Evolutionary conservation across 2,797 vertebrate species (phyloP), one percentile per base, ranked within the genome.

Genomic region (Leptatherina wallacei): DNA sequence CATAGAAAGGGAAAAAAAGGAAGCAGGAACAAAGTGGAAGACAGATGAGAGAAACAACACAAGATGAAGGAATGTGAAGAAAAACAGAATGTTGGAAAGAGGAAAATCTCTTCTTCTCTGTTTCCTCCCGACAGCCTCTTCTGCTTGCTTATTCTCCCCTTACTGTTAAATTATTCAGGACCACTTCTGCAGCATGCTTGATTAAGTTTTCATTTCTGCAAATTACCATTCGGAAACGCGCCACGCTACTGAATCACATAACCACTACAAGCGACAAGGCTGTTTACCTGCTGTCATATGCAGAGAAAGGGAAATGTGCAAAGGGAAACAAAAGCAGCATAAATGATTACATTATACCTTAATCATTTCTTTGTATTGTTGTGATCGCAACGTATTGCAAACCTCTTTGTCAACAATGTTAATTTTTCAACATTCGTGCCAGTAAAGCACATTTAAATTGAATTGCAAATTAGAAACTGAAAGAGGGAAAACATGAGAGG

Each of bases 151-250:
- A 52, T 62, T 65, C 77, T 74, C 74, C 73, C 83, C 75, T 67
- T 79, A 42, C 92, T 94, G 89, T 89, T 96, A 94, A 96, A 96
- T 96, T 96, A 96, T 96, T 96, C 95, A 95, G 92, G 92, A 93
- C 91, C 93, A 93, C 90, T 93, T 93, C 94, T 91, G 88, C 93
- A 94, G 86, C 91, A 94, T 83, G 91, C 95, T 95, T 96, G 96
- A 96, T 97, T 96, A 96, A 95, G 94, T 95, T 97, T 97, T 96
- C 95, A 97, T 97, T 97, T 96, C 95, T 94, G 93, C 94, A 95
- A 96, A 96, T 96, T 95, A 95, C 88, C 93, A 93, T 85, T 89
- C 89, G 89, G 91, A 93, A 91, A 92, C 86, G 90, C 93, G 87
- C 90, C 82, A 78, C 85, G 90, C 87, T 87, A 92, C 89, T 75